Evolutionary conservation across 2,888 invertebrate species (phyloP).

Genomic region (Apotomis capreana): DNA sequence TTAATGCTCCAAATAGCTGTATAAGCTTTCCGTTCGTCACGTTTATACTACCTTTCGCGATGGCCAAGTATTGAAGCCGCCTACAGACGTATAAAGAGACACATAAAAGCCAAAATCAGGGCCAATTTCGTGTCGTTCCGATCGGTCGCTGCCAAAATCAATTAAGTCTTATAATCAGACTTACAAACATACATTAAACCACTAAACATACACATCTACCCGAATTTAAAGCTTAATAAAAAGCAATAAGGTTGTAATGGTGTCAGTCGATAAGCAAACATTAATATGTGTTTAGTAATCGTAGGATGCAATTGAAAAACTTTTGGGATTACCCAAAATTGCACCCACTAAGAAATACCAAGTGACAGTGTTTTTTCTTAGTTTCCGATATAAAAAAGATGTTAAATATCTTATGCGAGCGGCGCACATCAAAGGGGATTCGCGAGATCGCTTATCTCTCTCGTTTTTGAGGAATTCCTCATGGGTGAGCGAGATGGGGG

Average conservation of each 20-base stretch:
- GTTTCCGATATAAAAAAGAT: constrained; percentile 73
- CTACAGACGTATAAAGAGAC: constrained; percentile 57
- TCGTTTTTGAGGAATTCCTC: constrained; percentile 45
- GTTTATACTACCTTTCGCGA: constrained; percentile 9
- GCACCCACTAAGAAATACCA: constrained; percentile 70
- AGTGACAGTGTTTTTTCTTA: constrained; percentile 67
- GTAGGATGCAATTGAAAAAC: constrained; percentile 64
- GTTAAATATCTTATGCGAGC: constrained; percentile 70
- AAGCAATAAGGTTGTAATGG: constrained; percentile 21
- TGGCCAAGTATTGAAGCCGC: constrained; percentile 25
- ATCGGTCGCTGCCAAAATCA: constrained; percentile 76
- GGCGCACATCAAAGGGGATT: constrained; percentile 74
- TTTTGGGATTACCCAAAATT: constrained; percentile 74
- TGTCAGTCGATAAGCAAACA: constrained; percentile 29
- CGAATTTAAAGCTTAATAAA: constrained; percentile 45
- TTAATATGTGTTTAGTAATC: constrained; percentile 57
- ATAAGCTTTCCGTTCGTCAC: neutral
- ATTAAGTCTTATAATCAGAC: constrained; percentile 72
- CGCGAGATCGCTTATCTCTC: constrained; percentile 61
- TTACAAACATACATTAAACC: constrained; percentile 44
- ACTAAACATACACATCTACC: neutral
- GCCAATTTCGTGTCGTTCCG: constrained; percentile 66
- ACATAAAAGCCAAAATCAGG: constrained; percentile 53
- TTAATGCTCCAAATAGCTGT: neutral
- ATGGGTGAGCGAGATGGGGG: constrained; percentile 16